Conservation (phyloP, 2,888 invertebrate genomes). For the Nebria salina region DNA sequence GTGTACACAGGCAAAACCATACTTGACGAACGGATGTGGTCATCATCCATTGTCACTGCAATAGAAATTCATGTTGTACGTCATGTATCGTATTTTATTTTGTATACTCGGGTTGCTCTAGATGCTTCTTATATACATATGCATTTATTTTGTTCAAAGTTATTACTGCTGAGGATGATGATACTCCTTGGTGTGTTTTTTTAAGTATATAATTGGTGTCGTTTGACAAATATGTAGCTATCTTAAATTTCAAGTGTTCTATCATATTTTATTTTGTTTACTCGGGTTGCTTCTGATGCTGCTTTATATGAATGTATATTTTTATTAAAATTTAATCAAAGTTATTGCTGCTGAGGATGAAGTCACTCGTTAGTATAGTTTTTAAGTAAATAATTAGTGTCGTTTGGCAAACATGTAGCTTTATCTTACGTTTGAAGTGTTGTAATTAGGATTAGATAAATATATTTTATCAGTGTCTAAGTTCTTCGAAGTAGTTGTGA, state of each 20-base stretch:
- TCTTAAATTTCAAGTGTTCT: not conserved
- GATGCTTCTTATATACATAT: too few relatives aligned
- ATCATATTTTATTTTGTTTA: too few relatives aligned
- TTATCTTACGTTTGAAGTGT: not conserved
- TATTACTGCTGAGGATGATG: not conserved
- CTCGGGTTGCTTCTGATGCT: too few relatives aligned
- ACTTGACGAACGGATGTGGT: not conserved
- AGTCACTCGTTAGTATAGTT: not conserved
- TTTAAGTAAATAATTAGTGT: not conserved
- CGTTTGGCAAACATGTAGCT: not conserved
- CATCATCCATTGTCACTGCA: not conserved
- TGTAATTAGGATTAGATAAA: not conserved
- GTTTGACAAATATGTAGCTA: not conserved
- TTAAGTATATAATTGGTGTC: too few relatives aligned
- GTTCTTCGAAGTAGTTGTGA: not conserved
- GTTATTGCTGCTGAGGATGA: not conserved
- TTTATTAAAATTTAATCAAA: too few relatives aligned
- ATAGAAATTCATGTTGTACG: too few relatives aligned
- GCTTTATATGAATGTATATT: too few relatives aligned
- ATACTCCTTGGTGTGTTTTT: not conserved
- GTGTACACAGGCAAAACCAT: not conserved
- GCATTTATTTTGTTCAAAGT: too few relatives aligned
- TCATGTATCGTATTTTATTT: too few relatives aligned
- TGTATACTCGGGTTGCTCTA: too few relatives aligned
- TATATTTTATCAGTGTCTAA: not conserved